These are phyloP conservation scores for Penelope pileata DNA, from an alignment of 2,113 vertebrate species.

Conservation along the genomic window DNA sequence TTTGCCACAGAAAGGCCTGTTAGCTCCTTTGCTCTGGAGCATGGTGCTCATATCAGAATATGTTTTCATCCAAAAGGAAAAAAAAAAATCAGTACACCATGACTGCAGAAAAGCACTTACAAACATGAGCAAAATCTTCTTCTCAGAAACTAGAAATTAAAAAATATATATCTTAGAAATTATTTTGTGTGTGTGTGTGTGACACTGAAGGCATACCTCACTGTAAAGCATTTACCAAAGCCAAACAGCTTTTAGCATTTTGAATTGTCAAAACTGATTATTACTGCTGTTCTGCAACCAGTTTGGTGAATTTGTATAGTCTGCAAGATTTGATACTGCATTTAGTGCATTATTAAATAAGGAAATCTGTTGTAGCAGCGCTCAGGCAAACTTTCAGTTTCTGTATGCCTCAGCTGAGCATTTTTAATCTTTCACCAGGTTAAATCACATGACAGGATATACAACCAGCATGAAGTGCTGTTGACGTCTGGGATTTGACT, in stretches of 20 bases:
- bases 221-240: background rate
- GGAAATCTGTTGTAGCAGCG: background rate
- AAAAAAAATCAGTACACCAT: background rate
- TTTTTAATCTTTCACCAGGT: constrained; percentile 35
- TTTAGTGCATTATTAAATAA: background rate
- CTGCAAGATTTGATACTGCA: background rate
- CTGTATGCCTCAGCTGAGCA: constrained; percentile 8
- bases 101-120: background rate
- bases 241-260: background rate
- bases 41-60: background rate
- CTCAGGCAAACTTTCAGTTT: constrained; percentile 41
- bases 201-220: background rate
- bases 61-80: background rate
- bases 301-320: background rate
- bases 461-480: constrained; percentile 22
- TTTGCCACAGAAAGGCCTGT: background rate
- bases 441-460: constrained; percentile 53
- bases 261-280: background rate
- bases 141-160: background rate
- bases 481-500: constrained; percentile 12
- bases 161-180: background rate
- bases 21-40: background rate
- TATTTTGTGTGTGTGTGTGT: background rate
- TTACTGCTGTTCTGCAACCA: background rate
- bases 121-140: background rate